Conservation (phyloP, 2,113 vertebrate genomes). For the Python bivittatus region DNA sequence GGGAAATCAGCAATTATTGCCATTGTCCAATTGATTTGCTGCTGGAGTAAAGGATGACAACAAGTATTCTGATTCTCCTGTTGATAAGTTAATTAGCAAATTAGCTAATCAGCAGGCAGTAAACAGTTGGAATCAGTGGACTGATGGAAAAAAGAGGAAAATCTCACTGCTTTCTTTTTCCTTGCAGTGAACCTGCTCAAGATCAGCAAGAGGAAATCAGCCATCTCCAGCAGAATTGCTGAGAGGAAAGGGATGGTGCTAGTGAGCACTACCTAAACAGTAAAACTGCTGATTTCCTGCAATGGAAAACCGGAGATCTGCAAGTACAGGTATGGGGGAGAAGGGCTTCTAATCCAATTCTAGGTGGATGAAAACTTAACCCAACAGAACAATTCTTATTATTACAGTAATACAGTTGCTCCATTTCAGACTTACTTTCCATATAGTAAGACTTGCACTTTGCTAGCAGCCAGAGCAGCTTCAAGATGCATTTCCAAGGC, state of each 20-base stretch:
- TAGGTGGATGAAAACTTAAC: background rate
- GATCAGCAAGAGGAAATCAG: background rate
- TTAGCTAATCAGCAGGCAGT: background rate
- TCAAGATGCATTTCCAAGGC: slow-evolving; percentile 92
- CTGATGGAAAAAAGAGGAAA: background rate
- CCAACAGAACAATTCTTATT: background rate
- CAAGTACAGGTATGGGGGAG: background rate
- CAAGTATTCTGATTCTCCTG: background rate
- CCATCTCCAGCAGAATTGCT: background rate
- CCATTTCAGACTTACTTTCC: slow-evolving; percentile 88
- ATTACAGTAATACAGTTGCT: rapidly evolving
- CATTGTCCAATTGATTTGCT: background rate
- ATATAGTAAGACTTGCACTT: slow-evolving; percentile 95
- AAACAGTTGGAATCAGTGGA: background rate
- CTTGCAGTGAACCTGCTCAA: background rate
- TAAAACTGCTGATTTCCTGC: background rate
- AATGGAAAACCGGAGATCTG: background rate
- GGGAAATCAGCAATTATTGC: background rate
- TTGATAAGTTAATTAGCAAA: background rate
- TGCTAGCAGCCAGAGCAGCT: slow-evolving; percentile 91
- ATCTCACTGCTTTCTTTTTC: background rate
- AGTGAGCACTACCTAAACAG: background rate
- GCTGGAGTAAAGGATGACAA: background rate
- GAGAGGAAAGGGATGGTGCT: background rate
- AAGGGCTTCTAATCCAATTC: background rate